phyloP scores from a whole-genome alignment of 2,888 invertebrate genomes.

The Podotricha telesiphe region DNA sequence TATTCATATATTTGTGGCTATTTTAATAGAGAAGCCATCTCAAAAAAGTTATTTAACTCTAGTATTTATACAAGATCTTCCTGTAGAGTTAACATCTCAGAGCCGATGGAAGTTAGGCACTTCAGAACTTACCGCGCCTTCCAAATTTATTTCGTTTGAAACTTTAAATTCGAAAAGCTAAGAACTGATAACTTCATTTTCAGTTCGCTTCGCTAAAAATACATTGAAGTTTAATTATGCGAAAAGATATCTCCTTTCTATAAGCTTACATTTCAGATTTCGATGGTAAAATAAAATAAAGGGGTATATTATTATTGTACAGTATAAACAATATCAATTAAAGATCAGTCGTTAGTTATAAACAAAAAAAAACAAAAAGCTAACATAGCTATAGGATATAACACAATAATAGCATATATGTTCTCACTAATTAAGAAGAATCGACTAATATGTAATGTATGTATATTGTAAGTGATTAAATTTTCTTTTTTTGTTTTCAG shows the following conservation, averaged over 20 bases:
- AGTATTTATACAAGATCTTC: slow-evolving; percentile 38
- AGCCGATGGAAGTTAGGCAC: slow-evolving; percentile 41
- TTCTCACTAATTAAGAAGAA: too few species aligned
- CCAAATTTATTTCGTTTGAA: slow-evolving; percentile 68
- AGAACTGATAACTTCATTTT: slow-evolving; percentile 59
- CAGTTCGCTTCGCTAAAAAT: slow-evolving; percentile 49
- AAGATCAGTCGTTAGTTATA: too few species aligned
- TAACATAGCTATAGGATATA: too few species aligned
- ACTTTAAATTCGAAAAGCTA: slow-evolving; percentile 55
- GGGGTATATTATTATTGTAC: too few species aligned
- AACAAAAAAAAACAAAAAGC: too few species aligned
- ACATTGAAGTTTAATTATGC: slow-evolving; percentile 37
- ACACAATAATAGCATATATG: too few species aligned
- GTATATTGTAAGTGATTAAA: too few species aligned
- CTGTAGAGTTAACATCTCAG: slow-evolving; percentile 36
- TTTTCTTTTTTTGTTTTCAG: too few species aligned
- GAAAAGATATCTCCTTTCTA: neutral
- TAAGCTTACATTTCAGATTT: neutral
- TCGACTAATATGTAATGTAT: too few species aligned
- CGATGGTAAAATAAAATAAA: neutral
- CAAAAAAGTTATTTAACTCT: slow-evolving; percentile 36
- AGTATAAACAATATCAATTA: too few species aligned
- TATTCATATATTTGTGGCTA: neutral
- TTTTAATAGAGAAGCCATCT: slow-evolving; percentile 1
- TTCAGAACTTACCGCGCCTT: slow-evolving; percentile 58